Conservation (phyloP, 2,113 vertebrate genomes). For the Neogobius melanostomus region DNA sequence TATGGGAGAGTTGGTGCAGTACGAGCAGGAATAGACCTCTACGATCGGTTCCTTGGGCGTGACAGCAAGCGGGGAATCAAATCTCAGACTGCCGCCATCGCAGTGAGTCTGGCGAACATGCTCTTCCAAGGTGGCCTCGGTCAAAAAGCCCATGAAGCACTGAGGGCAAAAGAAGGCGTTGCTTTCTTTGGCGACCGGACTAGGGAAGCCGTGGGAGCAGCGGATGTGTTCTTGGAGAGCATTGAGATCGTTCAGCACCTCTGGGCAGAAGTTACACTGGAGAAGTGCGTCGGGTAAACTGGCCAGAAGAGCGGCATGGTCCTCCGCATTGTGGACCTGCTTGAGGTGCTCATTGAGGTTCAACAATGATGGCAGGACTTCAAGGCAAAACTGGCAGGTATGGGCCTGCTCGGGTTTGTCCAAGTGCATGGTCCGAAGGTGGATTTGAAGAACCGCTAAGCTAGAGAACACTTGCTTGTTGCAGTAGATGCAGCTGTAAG, state of each 20-base stretch:
- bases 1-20: conserved; percentile 97
- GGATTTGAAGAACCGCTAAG: conserved; percentile 94
- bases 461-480: conserved; percentile 96
- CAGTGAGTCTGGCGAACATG: conserved; percentile 96
- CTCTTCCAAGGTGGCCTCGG: conserved; percentile 94
- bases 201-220: conserved; percentile 92
- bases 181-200: conserved; percentile 92
- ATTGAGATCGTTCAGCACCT: conserved; percentile 92
- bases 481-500: conserved; percentile 97
- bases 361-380: conserved; percentile 95
- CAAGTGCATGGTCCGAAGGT: conserved; percentile 96
- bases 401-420: conserved; percentile 97
- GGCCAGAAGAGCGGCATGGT: conserved; percentile 84
- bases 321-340: conserved; percentile 92
- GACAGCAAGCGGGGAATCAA: conserved; percentile 91
- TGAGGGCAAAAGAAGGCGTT: conserved; percentile 99
- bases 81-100: conserved; percentile 89
- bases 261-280: conserved; percentile 98
- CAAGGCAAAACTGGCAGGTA: conserved; percentile 96
- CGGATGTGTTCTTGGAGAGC: conserved; percentile 97
- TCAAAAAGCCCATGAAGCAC: conserved; percentile 98
- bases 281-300: conserved; percentile 89
- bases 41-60: conserved; percentile 94
- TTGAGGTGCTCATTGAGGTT: conserved; percentile 97
- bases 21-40: conserved; percentile 96